Conservation (phyloP, 2,797 vertebrate species). For the Nannoperca obscura region DNA sequence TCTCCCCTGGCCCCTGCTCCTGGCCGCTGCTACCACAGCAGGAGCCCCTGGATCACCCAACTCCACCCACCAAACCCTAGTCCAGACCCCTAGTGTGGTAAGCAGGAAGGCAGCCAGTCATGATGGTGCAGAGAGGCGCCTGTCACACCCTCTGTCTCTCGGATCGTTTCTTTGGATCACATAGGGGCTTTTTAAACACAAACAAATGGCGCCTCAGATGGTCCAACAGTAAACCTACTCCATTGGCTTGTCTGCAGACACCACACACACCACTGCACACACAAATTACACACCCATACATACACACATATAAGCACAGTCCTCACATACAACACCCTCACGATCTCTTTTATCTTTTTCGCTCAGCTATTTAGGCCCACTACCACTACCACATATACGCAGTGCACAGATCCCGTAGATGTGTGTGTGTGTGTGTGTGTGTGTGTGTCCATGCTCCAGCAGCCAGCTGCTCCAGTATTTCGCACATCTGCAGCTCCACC, state of each 20-base stretch:
- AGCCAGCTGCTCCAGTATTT: slow-evolving; percentile 35
- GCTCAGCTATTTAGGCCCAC: slow-evolving; percentile 16
- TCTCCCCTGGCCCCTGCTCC: slow-evolving; percentile 3
- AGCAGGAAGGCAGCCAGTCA: slow-evolving; percentile 22
- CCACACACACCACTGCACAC: slow-evolving; percentile 12
- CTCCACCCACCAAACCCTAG: slow-evolving; percentile 41
- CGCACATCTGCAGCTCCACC: slow-evolving; percentile 31
- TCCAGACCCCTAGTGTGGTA: background rate
- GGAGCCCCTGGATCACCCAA: slow-evolving; percentile 12
- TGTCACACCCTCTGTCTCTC: slow-evolving; percentile 17
- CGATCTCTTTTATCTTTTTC: slow-evolving; percentile 41
- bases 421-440: slow-evolving; percentile 53
- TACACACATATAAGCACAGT: slow-evolving; percentile 10
- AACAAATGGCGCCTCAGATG: slow-evolving; percentile 17
- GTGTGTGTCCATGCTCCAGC: slow-evolving; percentile 16
- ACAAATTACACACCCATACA: slow-evolving; percentile 17
- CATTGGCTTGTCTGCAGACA: slow-evolving; percentile 13
- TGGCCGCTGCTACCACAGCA: slow-evolving; percentile 24
- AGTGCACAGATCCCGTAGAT: slow-evolving; percentile 46
- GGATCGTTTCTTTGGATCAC: slow-evolving; percentile 32
- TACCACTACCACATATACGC: background rate
- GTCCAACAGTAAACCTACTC: slow-evolving; percentile 10
- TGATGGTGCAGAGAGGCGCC: slow-evolving; percentile 28
- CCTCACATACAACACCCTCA: slow-evolving; percentile 5
- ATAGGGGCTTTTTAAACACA: slow-evolving; percentile 30